Evolutionary conservation across 2,888 invertebrate genomes (phyloP), one percentile per base, ranked within the genome.

Genomic region (Papilio gigon): DNA sequence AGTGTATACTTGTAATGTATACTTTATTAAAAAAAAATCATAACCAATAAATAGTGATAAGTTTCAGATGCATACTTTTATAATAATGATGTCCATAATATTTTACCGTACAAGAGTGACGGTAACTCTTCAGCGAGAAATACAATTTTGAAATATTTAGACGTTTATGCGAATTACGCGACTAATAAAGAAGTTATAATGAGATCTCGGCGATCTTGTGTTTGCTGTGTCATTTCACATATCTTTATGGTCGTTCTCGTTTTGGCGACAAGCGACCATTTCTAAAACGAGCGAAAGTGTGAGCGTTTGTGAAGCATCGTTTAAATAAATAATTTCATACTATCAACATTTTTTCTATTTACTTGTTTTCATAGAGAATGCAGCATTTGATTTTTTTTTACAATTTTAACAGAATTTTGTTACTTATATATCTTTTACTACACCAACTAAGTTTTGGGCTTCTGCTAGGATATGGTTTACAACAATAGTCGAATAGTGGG

Each of bases 241-340:
- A n/a, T 42, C 17, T 56, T 67, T 56, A 62, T 67, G 67, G 58
- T 58, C 17, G 12, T 63, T 47, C 68, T 63, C n/a, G 33, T 63
- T 25, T 40, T 68, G 27, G 63, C 20, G 12, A 20, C 56, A 17
- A 68, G 68, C 17, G 68, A 68, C 11, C 30, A 56, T 56, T 56
- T 17, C 17, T 56, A 56, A 30, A 56, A 17, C 30, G 27, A 47
- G 44, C 8, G 27, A 27, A 50, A 27, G 50, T 44, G 17, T 2
- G 9, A 42, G n/a, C 27, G 50, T n/a, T 53, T 53, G n/a, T 20
- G 17, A 3, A 20, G 20, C 11, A 12, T 47, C 14, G 22, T 47
- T 47, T 17, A 33, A 58, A 37, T 37, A 59, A 37, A 22, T 59
- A 12, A 59, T 20, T 37, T 5, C 1, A 8, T 17, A n/a, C 1